phyloP scores from a whole-genome alignment of 2,888 invertebrate genomes.

The Exephanes ischioxanthus region DNA sequence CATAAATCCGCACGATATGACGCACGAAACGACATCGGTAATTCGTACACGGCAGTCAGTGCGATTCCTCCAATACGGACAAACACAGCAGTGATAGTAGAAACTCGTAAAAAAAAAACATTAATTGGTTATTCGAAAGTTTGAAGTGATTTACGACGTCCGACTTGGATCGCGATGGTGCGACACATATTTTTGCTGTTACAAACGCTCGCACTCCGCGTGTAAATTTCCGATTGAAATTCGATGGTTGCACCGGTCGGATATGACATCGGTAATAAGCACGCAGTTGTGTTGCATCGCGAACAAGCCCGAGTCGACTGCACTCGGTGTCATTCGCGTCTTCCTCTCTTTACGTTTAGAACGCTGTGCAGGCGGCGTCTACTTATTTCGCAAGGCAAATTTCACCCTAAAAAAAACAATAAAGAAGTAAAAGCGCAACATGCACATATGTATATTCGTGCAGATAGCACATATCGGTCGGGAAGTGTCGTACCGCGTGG shows the following conservation, averaged over 20 bases:
- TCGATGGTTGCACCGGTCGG: not conserved
- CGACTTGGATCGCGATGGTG: too few relatives aligned
- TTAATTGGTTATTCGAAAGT: slow-evolving; percentile 50
- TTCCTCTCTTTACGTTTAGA: slow-evolving; percentile 11
- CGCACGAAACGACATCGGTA: slow-evolving; percentile 17
- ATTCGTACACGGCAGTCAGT: not conserved
- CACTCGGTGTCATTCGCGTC: slow-evolving; percentile 16
- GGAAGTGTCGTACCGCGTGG: slow-evolving; percentile 5
- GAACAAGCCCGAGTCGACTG: slow-evolving; percentile 54
- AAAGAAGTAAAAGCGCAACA: slow-evolving; percentile 23
- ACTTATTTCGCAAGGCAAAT: slow-evolving; percentile 3
- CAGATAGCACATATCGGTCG: not conserved
- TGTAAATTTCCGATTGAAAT: slow-evolving; percentile 37
- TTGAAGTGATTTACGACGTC: slow-evolving; percentile 30
- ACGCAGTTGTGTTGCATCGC: slow-evolving; percentile 34
- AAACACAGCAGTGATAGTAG: slow-evolving; percentile 37
- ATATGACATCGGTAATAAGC: not conserved
- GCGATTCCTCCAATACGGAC: not conserved
- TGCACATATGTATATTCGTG: not conserved
- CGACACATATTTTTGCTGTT: slow-evolving; percentile 20
- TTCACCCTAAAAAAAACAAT: slow-evolving; percentile 16
- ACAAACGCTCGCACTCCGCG: not conserved
- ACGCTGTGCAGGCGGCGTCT: not conserved
- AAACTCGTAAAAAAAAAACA: slow-evolving; percentile 36
- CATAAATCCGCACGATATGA: slow-evolving; percentile 51